Base-by-base conservation (phyloP, 2,113 vertebrate genomes). In the Marmota monax region DNA sequence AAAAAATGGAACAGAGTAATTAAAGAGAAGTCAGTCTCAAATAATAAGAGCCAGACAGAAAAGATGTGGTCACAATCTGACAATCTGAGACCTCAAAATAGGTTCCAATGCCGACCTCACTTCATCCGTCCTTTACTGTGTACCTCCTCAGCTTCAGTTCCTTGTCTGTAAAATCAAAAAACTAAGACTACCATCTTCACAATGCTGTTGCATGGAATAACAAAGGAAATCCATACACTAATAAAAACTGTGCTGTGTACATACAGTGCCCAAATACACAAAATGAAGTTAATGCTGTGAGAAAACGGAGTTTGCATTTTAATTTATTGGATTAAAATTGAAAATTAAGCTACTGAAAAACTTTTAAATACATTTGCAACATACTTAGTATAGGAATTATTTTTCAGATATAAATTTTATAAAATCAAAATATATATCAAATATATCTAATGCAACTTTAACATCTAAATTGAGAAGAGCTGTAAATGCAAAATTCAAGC, bases 341-440 rank as follows among this genome's bases (percentile, higher is more conserved):
- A 29, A 85, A 83, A 5, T 65, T 92, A 51, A 79, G 37, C 45
- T 84, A 95, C 29, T 80, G 27, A 61, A 95, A 92, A 95, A 88
- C 16, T 58, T 91, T 88, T 61, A 84, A 84, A 39, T 39, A 27
- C n/a, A 16, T 79, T 73, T 74, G 29, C 48, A 80, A 42, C 53
- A 83, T 7, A 77, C 4, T 85, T 22, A 87, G 29, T 37, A 83
- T 25, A 11, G 25, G 9, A 78, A 85, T 74, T 96, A 77, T 3
- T 93, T 96, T 85, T 93, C 65, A 96, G 63, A 61, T 53, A 22
- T 63, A 87, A 79, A 80, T 88, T 93, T 77, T 69, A 76, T 65
- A 84, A 93, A 96, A 87, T 70, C 7, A 56, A 96, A 97, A 95
- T 42, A 34, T 7, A 87, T 8, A 78, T 78, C 37, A 76, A 84